These are phyloP conservation scores for Salpingus planirostris DNA, from an alignment of 2,888 invertebrate genomes.

Conservation along the genomic window DNA sequence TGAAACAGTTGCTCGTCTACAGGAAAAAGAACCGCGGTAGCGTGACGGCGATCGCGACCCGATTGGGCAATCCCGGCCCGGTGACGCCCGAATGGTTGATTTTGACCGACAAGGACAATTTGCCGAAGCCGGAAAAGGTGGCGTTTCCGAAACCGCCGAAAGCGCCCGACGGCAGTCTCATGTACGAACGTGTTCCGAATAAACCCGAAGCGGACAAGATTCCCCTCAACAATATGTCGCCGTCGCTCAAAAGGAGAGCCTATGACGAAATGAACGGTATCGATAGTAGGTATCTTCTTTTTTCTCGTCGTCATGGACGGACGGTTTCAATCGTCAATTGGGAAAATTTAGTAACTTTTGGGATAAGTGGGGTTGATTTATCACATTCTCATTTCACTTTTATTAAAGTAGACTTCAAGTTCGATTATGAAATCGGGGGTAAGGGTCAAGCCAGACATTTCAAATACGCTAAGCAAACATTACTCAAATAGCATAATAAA, in stretches of 20 bases:
- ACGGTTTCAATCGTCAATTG: no score
- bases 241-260: slow-evolving; percentile 71
- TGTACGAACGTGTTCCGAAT: slow-evolving; percentile 80
- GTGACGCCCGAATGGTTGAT: slow-evolving; percentile 56
- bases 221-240: slow-evolving; percentile 46
- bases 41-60: slow-evolving; percentile 63
- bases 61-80: slow-evolving; percentile 55
- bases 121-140: slow-evolving; percentile 72
- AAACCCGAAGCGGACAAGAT: slow-evolving; percentile 64
- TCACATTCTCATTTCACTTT: no score
- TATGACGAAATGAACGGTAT: slow-evolving; percentile 86
- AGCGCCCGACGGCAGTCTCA: slow-evolving; percentile 78
- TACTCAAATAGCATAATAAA: no score
- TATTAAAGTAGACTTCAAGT: no score
- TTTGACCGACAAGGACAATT: slow-evolving; percentile 63
- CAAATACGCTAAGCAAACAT: no score
- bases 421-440: no score
- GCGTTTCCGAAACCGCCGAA: slow-evolving; percentile 89
- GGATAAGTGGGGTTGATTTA: no score
- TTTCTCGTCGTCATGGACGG: neutral
- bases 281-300: slow-evolving; percentile 60
- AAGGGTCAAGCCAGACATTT: no score
- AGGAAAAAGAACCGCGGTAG: slow-evolving; percentile 53
- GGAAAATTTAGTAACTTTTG: no score
- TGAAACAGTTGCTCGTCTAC: slow-evolving; percentile 48